Evolutionary conservation across 1,140 invertebrate genomes (phyloP).

Genomic region (Solenopsis invicta): DNA sequence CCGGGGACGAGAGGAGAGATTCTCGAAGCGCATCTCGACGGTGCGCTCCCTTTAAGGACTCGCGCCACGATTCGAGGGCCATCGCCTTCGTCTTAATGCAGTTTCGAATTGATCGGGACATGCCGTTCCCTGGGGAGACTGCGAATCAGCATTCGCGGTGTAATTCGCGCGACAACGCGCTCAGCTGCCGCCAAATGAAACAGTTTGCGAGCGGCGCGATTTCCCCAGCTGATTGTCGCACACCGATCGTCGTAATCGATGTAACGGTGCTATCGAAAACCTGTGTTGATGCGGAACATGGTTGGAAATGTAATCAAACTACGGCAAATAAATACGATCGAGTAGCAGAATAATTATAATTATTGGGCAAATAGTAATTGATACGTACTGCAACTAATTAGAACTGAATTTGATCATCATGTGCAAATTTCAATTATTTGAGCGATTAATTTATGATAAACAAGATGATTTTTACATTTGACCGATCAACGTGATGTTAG

Average conservation of each 20-base stretch:
- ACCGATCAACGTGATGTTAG: not conserved
- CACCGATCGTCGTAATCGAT: constrained; percentile 25
- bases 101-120: constrained; percentile 64
- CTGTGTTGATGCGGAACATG: not conserved
- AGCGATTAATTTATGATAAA: not conserved
- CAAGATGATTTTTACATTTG: not conserved
- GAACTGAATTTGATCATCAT: not conserved
- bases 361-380: not conserved
- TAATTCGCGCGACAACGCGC: constrained; percentile 25
- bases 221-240: constrained; percentile 25
- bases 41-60: constrained; percentile 41
- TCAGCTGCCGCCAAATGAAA: constrained; percentile 37
- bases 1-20: constrained; percentile 13
- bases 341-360: not conserved
- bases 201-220: constrained; percentile 15
- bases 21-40: constrained; percentile 29
- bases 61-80: constrained; percentile 42
- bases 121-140: constrained; percentile 33
- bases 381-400: not conserved
- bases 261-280: constrained; percentile 13
- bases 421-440: not conserved
- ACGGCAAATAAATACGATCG: not conserved
- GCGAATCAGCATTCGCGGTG: constrained; percentile 64
- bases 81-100: constrained; percentile 65
- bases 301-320: constrained; percentile 11